Evolutionary conservation across 2,888 invertebrate genomes (phyloP).

Genomic region (Bombylius discolor): DNA sequence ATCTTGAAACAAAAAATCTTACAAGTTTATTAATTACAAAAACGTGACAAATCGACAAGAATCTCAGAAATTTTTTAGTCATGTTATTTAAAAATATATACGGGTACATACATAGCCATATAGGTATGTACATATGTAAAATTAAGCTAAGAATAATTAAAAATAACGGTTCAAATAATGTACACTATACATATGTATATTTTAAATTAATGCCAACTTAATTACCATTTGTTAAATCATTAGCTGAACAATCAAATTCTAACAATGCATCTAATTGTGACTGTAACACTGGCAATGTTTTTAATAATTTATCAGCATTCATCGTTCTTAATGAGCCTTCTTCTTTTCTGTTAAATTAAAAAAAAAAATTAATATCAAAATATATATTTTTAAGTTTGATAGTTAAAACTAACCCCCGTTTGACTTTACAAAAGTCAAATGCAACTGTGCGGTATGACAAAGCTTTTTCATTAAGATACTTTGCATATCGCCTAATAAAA

Average conservation of each 20-base stretch:
- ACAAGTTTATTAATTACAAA: no score
- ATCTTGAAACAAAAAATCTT: no score
- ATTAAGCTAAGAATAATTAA: no score
- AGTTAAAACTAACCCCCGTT: conserved; percentile 70
- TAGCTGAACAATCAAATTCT: conserved; percentile 94
- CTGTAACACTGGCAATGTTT: conserved; percentile 91
- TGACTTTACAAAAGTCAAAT: conserved; percentile 99
- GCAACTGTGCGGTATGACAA: conserved; percentile 96
- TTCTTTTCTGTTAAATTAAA: conserved; percentile 59
- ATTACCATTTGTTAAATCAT: conserved; percentile 82
- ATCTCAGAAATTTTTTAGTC: no score
- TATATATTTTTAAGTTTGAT: no score
- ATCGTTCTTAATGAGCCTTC: conserved; percentile 94
- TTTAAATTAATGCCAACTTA: background rate
- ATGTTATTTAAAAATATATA: no score
- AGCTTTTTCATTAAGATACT: conserved; percentile 98
- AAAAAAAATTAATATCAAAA: no score
- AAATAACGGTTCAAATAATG: no score
- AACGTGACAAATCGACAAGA: no score
- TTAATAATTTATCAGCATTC: conserved; percentile 93
- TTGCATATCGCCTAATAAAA: conserved; percentile 96
- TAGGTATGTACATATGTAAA: no score
- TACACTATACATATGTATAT: no score
- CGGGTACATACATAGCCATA: no score
- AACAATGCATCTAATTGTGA: conserved; percentile 88